These are phyloP conservation scores for Caenorhabditis panamensis DNA, from an alignment of 2,888 invertebrate genomes.

Conservation along the genomic window DNA sequence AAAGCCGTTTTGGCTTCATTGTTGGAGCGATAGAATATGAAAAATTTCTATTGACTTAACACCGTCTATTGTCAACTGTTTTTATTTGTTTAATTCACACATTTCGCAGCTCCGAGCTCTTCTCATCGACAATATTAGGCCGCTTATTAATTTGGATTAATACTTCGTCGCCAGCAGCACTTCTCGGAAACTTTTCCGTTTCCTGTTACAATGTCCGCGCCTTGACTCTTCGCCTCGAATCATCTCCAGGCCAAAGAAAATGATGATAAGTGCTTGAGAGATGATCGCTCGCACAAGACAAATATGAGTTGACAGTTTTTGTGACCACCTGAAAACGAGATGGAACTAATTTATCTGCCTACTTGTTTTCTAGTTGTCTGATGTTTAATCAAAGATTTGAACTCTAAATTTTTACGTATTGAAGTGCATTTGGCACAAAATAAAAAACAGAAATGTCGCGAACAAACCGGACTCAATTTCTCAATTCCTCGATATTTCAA, in stretches of 20 bases:
- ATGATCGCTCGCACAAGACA: conserved; percentile 43
- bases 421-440: background rate
- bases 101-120: conserved; percentile 52
- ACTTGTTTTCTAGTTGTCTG: conserved; percentile 18
- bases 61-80: conserved; percentile 62
- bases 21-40: conserved; percentile 43
- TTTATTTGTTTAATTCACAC: conserved; percentile 63
- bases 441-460: conserved; percentile 15
- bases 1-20: conserved; percentile 42
- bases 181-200: conserved; percentile 24
- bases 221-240: conserved; percentile 11
- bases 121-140: conserved; percentile 41
- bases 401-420: background rate
- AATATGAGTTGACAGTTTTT: conserved; percentile 54
- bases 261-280: conserved; percentile 22
- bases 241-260: background rate
- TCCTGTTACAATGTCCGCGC: conserved; percentile 36
- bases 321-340: conserved; percentile 15
- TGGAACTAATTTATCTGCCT: conserved; percentile 12
- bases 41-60: conserved; percentile 60
- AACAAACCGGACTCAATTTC: conserved; percentile 33
- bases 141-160: conserved; percentile 59
- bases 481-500: conserved; percentile 18
- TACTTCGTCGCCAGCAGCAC: conserved; percentile 16
- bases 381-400: background rate